Conservation (phyloP, 2,797 vertebrate species). For the Pipistrellus pipistrellus region DNA sequence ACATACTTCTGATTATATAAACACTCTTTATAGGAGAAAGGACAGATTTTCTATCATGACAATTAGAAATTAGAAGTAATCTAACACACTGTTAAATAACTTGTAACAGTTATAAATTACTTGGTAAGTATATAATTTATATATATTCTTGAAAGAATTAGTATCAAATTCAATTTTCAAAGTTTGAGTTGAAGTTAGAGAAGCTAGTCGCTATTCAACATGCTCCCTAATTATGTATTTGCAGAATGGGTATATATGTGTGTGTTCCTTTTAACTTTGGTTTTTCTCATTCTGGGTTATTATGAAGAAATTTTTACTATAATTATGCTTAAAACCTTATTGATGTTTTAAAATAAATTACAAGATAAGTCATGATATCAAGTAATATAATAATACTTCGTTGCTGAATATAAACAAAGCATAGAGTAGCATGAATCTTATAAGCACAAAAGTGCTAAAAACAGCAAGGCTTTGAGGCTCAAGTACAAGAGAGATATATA, state of each 20-base stretch:
- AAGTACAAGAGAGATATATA: conserved; percentile 71
- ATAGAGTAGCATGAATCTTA: conserved; percentile 53
- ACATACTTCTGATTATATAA: neutral
- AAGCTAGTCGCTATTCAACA: neutral
- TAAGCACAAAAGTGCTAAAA: conserved; percentile 70
- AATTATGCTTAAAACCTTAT: conserved; percentile 37
- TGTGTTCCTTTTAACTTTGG: neutral
- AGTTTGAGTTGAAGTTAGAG: neutral
- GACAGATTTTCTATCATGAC: neutral
- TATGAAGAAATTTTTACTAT: neutral
- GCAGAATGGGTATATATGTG: neutral
- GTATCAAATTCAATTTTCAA: neutral
- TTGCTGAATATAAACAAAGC: conserved; percentile 67
- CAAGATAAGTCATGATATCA: neutral
- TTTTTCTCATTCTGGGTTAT: neutral
- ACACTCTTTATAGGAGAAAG: neutral
- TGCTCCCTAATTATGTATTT: neutral
- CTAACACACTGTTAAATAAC: neutral
- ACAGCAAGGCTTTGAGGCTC: conserved; percentile 69
- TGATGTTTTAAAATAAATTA: conserved; percentile 42
- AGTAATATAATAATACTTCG: conserved; percentile 40
- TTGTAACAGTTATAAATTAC: neutral
- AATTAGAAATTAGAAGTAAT: neutral
- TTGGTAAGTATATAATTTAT: neutral
- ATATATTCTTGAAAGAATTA: neutral